Percentiles rank a stretch among this genome's conserved stretches.
phyloP scores from a whole-genome alignment of 2,888 invertebrate genomes.

The Byasa hedistus region DNA sequence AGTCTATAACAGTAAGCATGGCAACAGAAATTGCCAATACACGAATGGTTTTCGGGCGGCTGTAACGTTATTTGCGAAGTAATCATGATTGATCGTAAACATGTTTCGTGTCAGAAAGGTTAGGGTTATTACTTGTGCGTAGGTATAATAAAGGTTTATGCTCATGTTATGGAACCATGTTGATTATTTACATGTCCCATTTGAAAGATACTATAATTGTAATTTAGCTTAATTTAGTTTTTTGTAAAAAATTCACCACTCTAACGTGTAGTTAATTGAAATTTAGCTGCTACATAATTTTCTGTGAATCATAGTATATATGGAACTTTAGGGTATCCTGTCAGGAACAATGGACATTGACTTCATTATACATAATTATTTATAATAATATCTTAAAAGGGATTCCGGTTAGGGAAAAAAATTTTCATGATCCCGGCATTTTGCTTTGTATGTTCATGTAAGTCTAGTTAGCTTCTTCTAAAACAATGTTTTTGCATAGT shows the following conservation, averaged over 20 bases:
- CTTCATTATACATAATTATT: no score
- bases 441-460: not conserved
- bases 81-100: conserved; percentile 28
- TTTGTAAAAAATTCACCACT: not conserved
- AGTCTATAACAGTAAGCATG: not conserved
- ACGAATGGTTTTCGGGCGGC: not conserved
- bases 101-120: conserved; percentile 10
- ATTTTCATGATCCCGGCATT: not conserved
- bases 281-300: no score
- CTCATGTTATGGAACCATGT: conserved; percentile 4
- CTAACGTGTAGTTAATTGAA: not conserved
- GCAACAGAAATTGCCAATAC: conserved; percentile 1
- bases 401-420: not conserved
- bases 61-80: conserved; percentile 8
- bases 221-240: not conserved
- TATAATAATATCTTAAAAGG: no score
- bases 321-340: no score
- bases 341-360: no score
- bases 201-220: no score
- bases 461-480: not conserved
- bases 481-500: no score
- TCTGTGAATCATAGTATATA: no score
- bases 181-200: no score
- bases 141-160: conserved; percentile 19
- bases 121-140: conserved; percentile 9